phyloP scores from a whole-genome alignment of 2,888 invertebrate species.

The Leptinotarsa rubiginosa region DNA sequence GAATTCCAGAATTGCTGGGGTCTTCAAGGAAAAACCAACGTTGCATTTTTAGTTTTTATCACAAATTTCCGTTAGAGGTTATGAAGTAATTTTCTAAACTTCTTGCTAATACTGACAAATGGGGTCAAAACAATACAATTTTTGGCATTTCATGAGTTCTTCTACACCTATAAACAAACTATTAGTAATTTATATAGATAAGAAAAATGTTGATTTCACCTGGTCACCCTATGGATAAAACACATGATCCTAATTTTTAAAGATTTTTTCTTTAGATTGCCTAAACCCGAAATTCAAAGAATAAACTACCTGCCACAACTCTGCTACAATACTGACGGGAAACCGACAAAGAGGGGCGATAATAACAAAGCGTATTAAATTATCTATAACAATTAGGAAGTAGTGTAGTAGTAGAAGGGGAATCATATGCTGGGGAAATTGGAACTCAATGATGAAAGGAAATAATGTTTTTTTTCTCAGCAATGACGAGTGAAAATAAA shows the following conservation, averaged over 20 bases:
- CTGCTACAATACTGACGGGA: neutral
- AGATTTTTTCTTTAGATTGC: neutral
- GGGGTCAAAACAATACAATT: constrained; percentile 7
- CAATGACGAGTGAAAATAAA: too few species aligned
- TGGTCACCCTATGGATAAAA: neutral
- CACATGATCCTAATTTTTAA: neutral
- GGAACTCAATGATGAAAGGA: too few species aligned
- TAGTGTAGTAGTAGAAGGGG: neutral
- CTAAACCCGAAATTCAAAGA: neutral
- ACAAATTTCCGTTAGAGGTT: neutral
- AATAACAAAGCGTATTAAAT: neutral
- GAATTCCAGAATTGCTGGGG: constrained; percentile 66
- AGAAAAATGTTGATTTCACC: neutral
- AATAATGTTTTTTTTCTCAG: too few species aligned
- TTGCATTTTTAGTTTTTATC: constrained; percentile 68
- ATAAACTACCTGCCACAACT: neutral
- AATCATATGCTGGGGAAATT: too few species aligned
- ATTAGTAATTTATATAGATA: neutral
- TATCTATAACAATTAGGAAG: neutral
- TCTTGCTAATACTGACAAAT: constrained; percentile 7
- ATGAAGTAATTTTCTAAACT: neutral
- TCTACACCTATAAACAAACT: neutral
- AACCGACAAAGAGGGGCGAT: neutral
- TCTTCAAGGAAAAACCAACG: constrained; percentile 76
- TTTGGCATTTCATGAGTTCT: neutral